A percentile compares a stretch with the other conserved stretches of the same genome.
Conservation (phyloP, 2,888 invertebrate species). For the Phengaris alcon region DNA sequence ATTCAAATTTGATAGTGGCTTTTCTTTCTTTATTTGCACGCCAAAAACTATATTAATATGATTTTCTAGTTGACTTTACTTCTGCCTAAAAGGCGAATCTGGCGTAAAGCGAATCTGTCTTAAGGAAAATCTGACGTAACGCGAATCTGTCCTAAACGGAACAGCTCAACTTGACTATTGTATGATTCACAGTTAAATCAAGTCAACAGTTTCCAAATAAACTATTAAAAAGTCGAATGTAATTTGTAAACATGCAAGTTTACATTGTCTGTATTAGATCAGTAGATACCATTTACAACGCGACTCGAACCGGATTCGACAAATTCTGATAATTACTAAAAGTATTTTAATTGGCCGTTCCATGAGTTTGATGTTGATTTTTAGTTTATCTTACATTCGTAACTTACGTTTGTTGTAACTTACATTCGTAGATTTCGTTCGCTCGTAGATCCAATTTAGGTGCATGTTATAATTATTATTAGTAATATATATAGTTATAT, state of each 20-base stretch:
- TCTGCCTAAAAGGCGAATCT: too few species aligned
- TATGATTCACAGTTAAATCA: neutral
- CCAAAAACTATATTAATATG: too few species aligned
- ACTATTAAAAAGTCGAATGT: neutral
- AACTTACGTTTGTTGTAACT: too few species aligned
- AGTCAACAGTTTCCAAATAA: neutral
- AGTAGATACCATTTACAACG: neutral
- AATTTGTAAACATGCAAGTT: slow-evolving; percentile 1
- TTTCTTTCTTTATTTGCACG: neutral
- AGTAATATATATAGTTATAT: too few species aligned
- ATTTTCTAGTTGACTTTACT: neutral
- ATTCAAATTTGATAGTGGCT: slow-evolving; percentile 47
- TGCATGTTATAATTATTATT: too few species aligned
- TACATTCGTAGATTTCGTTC: too few species aligned
- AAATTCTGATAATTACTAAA: neutral
- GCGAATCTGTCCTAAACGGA: too few species aligned
- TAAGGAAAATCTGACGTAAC: too few species aligned
- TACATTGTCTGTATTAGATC: neutral
- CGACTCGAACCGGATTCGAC: slow-evolving; percentile 9
- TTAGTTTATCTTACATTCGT: too few species aligned
- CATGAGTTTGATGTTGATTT: neutral
- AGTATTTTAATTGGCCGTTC: neutral
- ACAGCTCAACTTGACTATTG: neutral
- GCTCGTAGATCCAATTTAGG: too few species aligned
- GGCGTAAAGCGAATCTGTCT: too few species aligned